Evolutionary conservation across 2,797 vertebrate genomes (phyloP), one percentile per base, ranked within the genome.

Genomic region (Pseudotriccus pelzelni): DNA sequence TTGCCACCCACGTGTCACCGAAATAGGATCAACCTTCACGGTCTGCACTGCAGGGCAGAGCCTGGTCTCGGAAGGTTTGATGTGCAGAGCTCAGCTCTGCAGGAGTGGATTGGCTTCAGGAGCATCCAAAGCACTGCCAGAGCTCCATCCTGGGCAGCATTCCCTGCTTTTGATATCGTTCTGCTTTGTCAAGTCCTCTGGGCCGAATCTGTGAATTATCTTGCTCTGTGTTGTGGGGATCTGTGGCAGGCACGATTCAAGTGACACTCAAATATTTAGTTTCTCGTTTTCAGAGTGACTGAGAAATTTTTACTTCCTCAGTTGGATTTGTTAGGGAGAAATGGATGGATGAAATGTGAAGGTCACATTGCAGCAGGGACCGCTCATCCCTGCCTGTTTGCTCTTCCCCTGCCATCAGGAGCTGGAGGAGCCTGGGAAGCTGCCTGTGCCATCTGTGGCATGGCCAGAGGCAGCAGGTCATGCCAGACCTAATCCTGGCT

Each of bases 361-460:
- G 94, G 95, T 95, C 50, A 90, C 86, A 47, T 22, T 90, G 96
- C 83, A 84, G 69, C 80, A 78, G 69, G 58, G 76, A 14, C 69
- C 47, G 2, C 53, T 55, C 5, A 0, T 73, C 78, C 37, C 50
- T 62, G 47, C 67, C 21, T 16, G 44, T 56, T 79, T 92, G 82
- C 19, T 49, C 50, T 53, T 69, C 19, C 59, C 46, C 30, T 8
- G 67, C 70, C 37, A 47, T 7, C 20, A 3, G 21, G 50, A 28
- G 55, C 5, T 9, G 52, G 36, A 52, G 83, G 32, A 78, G 79
- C 79, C 56, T 1, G 6, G 66, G 93, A 56, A 93, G 83, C 87
- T 1, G 11, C 37, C 58, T 3, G 14, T 67, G 69, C 93, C 95
- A 94, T 94, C 90, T 94, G 91, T 66, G 58, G 39, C 44, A 3